Conservation (phyloP, 2,113 vertebrate species). For the Odocoileus hemionus region DNA sequence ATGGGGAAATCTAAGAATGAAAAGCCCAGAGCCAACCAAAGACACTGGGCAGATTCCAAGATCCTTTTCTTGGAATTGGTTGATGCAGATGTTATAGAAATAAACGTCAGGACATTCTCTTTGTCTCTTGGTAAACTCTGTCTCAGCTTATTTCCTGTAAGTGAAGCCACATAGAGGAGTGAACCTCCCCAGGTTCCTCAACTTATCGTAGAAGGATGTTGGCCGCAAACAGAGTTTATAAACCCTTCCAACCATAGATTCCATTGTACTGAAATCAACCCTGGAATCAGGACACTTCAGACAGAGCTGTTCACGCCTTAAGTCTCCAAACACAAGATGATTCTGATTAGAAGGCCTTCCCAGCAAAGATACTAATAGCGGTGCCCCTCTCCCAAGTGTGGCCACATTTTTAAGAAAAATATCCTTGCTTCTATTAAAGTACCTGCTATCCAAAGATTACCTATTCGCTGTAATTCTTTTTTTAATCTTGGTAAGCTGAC, state of each 20-base stretch:
- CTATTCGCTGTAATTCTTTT: conserved; percentile 46
- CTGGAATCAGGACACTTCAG: not conserved
- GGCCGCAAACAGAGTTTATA: not conserved
- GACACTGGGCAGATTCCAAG: not conserved
- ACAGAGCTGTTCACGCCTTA: not conserved
- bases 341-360: conserved; percentile 19
- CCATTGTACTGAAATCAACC: not conserved
- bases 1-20: not conserved
- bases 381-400: not conserved
- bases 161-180: not conserved
- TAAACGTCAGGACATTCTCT: not conserved
- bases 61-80: not conserved
- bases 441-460: conserved; percentile 43
- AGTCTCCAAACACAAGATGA: not conserved
- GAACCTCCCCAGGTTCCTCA: not conserved
- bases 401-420: conserved; percentile 18
- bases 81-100: not conserved
- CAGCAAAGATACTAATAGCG: not conserved
- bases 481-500: conserved; percentile 55
- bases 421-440: conserved; percentile 19
- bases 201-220: not conserved
- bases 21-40: not conserved
- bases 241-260: not conserved
- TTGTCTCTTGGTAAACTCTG: not conserved
- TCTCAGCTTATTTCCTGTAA: not conserved